Evolutionary conservation across 2,113 vertebrate species (phyloP).

Genomic region (Axis porcinus): DNA sequence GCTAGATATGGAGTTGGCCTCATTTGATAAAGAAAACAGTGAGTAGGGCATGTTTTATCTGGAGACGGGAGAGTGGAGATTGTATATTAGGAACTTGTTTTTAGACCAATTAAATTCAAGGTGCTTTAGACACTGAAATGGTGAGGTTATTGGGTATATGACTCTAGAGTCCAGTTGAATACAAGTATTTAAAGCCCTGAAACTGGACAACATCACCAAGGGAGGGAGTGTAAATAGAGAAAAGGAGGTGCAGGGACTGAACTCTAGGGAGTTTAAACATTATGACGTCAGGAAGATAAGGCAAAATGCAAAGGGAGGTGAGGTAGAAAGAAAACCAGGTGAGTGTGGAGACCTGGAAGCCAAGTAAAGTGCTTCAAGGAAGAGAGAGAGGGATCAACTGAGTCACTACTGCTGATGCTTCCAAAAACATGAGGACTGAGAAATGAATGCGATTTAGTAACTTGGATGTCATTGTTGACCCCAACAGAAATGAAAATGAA

Average conservation of each 20-base stretch:
- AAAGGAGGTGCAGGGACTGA: not conserved
- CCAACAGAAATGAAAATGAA: not conserved
- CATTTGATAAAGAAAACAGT: not conserved
- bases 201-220: not conserved
- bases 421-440: not conserved
- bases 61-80: not conserved
- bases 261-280: not conserved
- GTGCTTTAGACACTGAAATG: not conserved
- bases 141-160: not conserved
- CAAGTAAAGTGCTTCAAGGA: not conserved
- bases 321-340: not conserved
- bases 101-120: not conserved
- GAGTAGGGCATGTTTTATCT: not conserved
- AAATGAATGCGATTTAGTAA: not conserved
- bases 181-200: not conserved
- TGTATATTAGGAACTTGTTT: not conserved
- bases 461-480: not conserved
- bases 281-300: not conserved
- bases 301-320: not conserved
- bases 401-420: not conserved
- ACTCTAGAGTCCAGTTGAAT: not conserved
- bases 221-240: not conserved
- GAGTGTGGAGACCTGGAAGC: not conserved
- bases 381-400: not conserved
- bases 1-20: not conserved